A percentile compares a stretch with the other conserved stretches of the same genome.
Evolutionary conservation across 2,797 vertebrate species (phyloP).

Genomic region (Phaenicophaeus curvirostris): DNA sequence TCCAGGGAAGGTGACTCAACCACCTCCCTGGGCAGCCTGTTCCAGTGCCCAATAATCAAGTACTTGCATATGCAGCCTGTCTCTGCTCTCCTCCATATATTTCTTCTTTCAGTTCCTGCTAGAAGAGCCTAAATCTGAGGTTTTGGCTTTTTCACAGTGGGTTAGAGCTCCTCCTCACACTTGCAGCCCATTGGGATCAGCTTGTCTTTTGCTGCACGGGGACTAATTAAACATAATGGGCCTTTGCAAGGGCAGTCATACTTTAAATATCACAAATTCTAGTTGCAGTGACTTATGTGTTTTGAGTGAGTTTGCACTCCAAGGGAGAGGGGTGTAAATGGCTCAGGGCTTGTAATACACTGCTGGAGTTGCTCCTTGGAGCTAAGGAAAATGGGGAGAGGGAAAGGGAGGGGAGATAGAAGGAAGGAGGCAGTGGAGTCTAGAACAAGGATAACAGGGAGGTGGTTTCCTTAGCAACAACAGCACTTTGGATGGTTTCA

Average conservation of each 20-base stretch:
- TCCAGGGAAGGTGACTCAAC: too few relatives aligned
- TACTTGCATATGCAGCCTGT: rapidly evolving
- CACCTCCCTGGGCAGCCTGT: too few relatives aligned
- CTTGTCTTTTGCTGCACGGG: neutral
- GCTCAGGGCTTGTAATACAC: neutral
- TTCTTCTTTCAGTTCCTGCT: neutral
- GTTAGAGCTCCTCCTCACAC: neutral
- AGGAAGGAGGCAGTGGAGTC: neutral
- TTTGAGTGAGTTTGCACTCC: neutral
- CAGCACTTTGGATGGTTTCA: conserved; percentile 68
- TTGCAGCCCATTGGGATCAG: neutral
- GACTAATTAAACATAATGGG: neutral
- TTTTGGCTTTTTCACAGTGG: neutral
- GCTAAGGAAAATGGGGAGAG: neutral
- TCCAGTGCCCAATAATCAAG: too few relatives aligned
- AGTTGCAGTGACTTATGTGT: neutral
- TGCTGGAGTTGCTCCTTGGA: neutral
- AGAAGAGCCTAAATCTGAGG: neutral
- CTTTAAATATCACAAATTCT: neutral
- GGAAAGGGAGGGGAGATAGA: neutral
- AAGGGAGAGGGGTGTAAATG: neutral
- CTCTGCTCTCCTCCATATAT: neutral
- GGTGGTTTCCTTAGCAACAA: conserved; percentile 79
- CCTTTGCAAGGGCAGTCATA: neutral
- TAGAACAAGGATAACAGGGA: conserved; percentile 49